phyloP scores from a whole-genome alignment of 2,797 vertebrate genomes.

The Momotus momota region DNA sequence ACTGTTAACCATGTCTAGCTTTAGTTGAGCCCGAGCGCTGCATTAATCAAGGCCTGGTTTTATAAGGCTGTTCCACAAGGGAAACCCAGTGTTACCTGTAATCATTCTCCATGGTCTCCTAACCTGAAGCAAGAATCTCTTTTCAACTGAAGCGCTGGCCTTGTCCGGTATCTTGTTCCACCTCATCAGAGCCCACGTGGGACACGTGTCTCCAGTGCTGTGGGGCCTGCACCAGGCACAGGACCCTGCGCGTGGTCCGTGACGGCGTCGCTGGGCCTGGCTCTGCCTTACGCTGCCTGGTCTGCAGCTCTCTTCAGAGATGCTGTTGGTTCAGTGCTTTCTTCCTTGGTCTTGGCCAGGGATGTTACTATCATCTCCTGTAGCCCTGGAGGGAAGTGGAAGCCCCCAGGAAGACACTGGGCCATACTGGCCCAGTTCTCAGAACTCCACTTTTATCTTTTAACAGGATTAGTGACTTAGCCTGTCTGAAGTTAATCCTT shows the following conservation, averaged over 20 bases:
- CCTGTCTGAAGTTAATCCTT: slow-evolving; percentile 55
- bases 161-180: neutral
- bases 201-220: rapidly evolving
- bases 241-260: neutral
- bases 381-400: neutral
- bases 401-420: neutral
- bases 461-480: slow-evolving; percentile 46
- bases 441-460: neutral
- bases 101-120: neutral
- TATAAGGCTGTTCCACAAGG: neutral
- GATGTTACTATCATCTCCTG: neutral
- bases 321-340: neutral
- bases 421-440: neutral
- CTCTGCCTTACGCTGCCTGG: neutral
- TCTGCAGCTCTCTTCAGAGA: neutral
- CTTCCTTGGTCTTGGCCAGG: neutral
- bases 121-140: neutral
- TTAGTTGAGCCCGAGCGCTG: neutral
- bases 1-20: neutral
- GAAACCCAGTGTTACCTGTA: neutral
- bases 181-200: rapidly evolving
- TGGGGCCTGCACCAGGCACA: rapidly evolving
- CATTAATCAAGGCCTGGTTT: neutral
- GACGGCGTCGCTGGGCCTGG: rapidly evolving
- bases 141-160: neutral